Percentiles rank a stretch among this genome's conserved stretches.
phyloP scores from a whole-genome alignment of 2,113 vertebrate species.

The Aviceda subcristata region DNA sequence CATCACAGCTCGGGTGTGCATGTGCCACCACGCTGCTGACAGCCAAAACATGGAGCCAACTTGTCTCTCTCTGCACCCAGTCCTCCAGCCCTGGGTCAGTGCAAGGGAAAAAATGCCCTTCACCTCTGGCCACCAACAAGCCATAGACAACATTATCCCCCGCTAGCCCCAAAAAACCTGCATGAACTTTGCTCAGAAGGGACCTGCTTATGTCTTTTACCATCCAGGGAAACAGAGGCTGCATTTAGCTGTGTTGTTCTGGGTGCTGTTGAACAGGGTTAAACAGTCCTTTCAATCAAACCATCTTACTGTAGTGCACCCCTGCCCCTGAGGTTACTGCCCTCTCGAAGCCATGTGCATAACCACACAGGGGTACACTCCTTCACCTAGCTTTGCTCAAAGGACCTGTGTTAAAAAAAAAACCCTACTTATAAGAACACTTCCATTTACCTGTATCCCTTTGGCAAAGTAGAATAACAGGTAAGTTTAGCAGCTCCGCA shows the following conservation, averaged over 20 bases:
- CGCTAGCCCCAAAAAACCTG: neutral
- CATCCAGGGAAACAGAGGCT: neutral
- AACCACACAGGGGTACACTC: too few species aligned
- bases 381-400: neutral
- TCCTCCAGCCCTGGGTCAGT: neutral
- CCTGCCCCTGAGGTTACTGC: neutral
- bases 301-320: neutral
- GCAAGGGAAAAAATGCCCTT: neutral
- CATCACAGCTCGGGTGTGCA: neutral
- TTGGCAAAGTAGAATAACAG: neutral
- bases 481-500: neutral
- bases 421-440: neutral
- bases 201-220: neutral
- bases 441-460: neutral
- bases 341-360: neutral
- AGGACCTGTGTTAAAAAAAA: neutral
- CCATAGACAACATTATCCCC: neutral
- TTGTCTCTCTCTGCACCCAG: neutral
- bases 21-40: neutral
- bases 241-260: neutral
- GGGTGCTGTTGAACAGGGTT: neutral
- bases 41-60: neutral
- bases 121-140: neutral
- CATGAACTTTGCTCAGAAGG: neutral
- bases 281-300: neutral